A percentile compares a stretch with the other conserved stretches of the same genome.
These are phyloP conservation scores for Drosophila maculinotata DNA, from an alignment of 2,888 invertebrate genomes.

Conservation along the genomic window DNA sequence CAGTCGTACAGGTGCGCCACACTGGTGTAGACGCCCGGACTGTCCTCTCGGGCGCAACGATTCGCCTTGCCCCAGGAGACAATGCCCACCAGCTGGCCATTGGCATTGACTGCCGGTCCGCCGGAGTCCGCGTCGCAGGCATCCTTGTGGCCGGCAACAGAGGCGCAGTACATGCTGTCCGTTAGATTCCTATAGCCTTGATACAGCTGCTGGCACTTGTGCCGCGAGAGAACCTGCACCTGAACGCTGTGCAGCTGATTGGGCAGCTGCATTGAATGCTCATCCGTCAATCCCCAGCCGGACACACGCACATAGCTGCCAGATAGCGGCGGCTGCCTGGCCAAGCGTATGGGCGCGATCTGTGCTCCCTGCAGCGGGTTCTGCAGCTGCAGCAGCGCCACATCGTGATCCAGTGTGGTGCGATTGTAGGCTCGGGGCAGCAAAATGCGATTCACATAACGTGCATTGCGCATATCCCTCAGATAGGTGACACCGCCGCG, in stretches of 20 bases:
- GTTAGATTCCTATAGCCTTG: conserved; percentile 68
- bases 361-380: conserved; percentile 50
- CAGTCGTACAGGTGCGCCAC: conserved; percentile 63
- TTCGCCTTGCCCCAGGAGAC: conserved; percentile 86
- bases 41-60: conserved; percentile 86
- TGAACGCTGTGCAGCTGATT: conserved; percentile 74
- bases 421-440: conserved; percentile 58
- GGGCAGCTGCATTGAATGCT: conserved; percentile 50
- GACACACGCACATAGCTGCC: conserved; percentile 70
- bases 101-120: conserved; percentile 78
- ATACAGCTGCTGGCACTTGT: conserved; percentile 61
- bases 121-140: conserved; percentile 83
- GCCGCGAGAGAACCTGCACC: conserved; percentile 61
- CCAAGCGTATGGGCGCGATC: conserved; percentile 58
- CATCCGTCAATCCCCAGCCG: conserved; percentile 76
- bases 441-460: conserved; percentile 55
- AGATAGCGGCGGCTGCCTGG: conserved; percentile 29
- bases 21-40: conserved; percentile 90
- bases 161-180: conserved; percentile 74
- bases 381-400: conserved; percentile 73
- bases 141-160: conserved; percentile 72
- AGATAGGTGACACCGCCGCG: conserved; percentile 74
- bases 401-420: conserved; percentile 70
- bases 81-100: conserved; percentile 86
- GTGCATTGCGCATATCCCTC: conserved; percentile 60